Evolutionary conservation across 2,797 vertebrate genomes (phyloP), one percentile per base, ranked within the genome.

Genomic region (Hapalemur alaotrensis): DNA sequence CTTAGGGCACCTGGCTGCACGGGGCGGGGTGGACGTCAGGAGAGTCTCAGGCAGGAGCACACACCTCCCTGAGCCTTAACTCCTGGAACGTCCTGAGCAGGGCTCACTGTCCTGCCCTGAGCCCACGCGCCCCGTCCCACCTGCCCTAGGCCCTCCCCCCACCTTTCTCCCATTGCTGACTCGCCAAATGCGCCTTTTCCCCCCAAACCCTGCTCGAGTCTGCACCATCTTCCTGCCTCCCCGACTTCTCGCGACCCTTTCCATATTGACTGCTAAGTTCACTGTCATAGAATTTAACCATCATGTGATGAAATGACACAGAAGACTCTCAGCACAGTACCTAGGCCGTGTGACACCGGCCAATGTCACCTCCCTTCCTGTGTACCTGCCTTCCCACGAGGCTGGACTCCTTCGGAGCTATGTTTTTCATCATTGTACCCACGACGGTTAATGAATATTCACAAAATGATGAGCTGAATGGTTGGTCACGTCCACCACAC

Each of bases 241-340:
- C 6, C 0, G 48, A 4, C 76, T 59, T 41, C 59, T 38, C 57
- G 0, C 0, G 0, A 14, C 13, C 30, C 14, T 20, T 38, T 65
- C 73, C 5, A 15, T 1, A 14, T 25, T n/a, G 20, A 4, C 35
- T 4, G 38, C 46, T 5, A 22, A 15, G 12, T 11, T 69, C 65
- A 14, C 1, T 12, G 7, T 2, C 13, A 28, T 3, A 48, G 59
- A 88, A 13, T 30, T 38, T 22, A 13, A n/a, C 57, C 72, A 4
- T 1, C 1, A 4, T 8, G 4, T 0, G 14, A 18, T 8, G 1
- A 32, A 50, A 11, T 0, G 5, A 30, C 15, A 41, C 1, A 4
- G 25, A 73, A 59, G 35, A 30, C n/a, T 65, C 14, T 25, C 54
- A 10, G 65, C 76, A 5, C 23, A 3, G 72, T 3, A 8, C n/a